phyloP scores from a whole-genome alignment of 2,888 invertebrate species.

The Diaprepes abbreviatus region DNA sequence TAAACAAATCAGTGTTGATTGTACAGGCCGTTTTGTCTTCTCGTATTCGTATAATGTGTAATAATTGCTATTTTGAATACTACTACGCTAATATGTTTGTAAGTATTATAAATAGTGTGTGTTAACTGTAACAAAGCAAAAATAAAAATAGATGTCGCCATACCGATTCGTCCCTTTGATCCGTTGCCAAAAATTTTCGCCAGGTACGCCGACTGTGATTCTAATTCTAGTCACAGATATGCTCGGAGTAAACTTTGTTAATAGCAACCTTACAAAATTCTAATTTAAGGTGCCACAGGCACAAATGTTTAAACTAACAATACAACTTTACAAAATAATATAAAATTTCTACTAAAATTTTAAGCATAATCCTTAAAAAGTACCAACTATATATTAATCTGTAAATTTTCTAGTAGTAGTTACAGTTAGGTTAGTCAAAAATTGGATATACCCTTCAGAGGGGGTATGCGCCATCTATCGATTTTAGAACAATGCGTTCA shows the following conservation, averaged over 20 bases:
- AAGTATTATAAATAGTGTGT: conserved; percentile 58
- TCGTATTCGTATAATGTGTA: conserved; percentile 66
- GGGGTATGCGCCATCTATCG: conserved; percentile 58
- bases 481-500: conserved; percentile 67
- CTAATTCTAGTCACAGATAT: conserved; percentile 63
- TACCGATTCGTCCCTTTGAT: conserved; percentile 52
- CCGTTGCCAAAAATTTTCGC: conserved; percentile 62
- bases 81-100: conserved; percentile 63
- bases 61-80: conserved; percentile 65
- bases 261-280: conserved; percentile 29
- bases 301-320: conserved; percentile 63
- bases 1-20: conserved; percentile 76
- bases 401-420: conserved; percentile 65
- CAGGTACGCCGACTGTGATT: conserved; percentile 63
- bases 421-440: conserved; percentile 57
- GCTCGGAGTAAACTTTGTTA: conserved; percentile 53
- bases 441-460: conserved; percentile 33
- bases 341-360: conserved; percentile 66
- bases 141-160: conserved; percentile 17
- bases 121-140: conserved; percentile 56
- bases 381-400: conserved; percentile 75
- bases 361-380: conserved; percentile 72
- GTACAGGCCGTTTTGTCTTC: conserved; percentile 79
- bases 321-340: conserved; percentile 63
- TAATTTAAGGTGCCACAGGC: conserved; percentile 37